phyloP scores from a whole-genome alignment of 2,797 vertebrate genomes.

The Aldrovandia affinis region DNA sequence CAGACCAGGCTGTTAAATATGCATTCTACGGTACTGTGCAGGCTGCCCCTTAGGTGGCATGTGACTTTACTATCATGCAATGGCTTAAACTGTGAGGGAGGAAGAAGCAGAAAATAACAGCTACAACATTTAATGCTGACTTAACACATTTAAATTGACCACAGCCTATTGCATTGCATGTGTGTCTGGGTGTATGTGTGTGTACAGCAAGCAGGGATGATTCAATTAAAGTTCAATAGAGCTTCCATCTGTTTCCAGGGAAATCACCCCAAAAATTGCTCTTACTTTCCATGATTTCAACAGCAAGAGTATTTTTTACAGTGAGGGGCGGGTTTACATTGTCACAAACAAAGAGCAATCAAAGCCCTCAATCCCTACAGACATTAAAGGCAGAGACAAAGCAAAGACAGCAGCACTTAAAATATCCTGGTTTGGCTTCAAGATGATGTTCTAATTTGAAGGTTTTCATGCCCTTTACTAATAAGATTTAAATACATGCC shows the following conservation, averaged over 20 bases:
- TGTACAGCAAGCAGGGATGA: background rate
- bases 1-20: conserved; percentile 52
- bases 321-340: conserved; percentile 2
- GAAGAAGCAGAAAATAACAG: background rate
- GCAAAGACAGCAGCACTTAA: conserved; percentile 56
- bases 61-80: background rate
- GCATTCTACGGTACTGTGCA: background rate
- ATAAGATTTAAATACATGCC: conserved; percentile 4
- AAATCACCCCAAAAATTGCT: background rate
- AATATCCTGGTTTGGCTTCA: conserved; percentile 39
- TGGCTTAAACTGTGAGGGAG: background rate
- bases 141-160: background rate
- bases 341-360: conserved; percentile 39
- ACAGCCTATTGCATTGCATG: background rate
- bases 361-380: conserved; percentile 33
- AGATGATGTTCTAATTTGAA: background rate
- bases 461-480: background rate
- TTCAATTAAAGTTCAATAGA: conserved; percentile 18
- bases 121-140: background rate
- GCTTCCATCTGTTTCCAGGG: conserved; percentile 15
- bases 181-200: no score
- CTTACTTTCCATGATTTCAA: background rate
- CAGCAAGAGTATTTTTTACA: background rate
- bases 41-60: background rate
- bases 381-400: conserved; percentile 45